Conservation (phyloP, 53 echinoderm and acorn worm genomes). For the Antedon mediterranea region DNA sequence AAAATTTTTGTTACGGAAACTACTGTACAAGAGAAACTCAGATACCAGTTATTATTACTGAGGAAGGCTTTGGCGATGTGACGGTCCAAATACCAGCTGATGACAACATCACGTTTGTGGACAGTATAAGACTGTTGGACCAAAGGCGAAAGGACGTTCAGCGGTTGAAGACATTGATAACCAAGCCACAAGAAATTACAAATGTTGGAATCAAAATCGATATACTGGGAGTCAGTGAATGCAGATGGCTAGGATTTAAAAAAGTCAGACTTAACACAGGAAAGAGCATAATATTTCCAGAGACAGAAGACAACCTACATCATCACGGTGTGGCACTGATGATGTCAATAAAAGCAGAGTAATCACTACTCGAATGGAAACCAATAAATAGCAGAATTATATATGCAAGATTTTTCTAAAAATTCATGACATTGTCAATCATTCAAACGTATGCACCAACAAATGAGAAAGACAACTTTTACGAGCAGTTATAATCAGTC, state of each 20-base stretch:
- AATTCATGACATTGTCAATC: not conserved
- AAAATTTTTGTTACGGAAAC: too few species aligned
- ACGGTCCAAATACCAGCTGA: not conserved
- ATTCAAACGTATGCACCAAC: constrained; percentile 9
- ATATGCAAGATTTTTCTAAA: not conserved
- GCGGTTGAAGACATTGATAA: not conserved
- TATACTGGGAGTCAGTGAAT: not conserved
- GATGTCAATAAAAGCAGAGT: not conserved
- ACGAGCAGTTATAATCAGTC: constrained; percentile 27
- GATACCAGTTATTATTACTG: not conserved
- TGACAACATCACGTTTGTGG: not conserved
- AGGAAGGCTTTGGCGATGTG: not conserved
- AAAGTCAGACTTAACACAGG: not conserved
- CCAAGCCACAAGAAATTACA: not conserved
- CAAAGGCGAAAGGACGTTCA: not conserved
- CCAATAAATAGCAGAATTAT: not conserved
- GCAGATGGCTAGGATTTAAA: not conserved
- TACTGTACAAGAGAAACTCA: too few species aligned
- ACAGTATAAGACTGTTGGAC: not conserved
- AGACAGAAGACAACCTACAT: not conserved
- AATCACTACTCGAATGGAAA: not conserved
- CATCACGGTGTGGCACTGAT: not conserved
- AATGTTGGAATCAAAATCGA: not conserved
- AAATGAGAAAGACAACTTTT: constrained; percentile 29
- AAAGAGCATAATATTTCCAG: not conserved